Base-by-base conservation (phyloP, 2,888 invertebrate genomes). In the Eristalinus aeneus region DNA sequence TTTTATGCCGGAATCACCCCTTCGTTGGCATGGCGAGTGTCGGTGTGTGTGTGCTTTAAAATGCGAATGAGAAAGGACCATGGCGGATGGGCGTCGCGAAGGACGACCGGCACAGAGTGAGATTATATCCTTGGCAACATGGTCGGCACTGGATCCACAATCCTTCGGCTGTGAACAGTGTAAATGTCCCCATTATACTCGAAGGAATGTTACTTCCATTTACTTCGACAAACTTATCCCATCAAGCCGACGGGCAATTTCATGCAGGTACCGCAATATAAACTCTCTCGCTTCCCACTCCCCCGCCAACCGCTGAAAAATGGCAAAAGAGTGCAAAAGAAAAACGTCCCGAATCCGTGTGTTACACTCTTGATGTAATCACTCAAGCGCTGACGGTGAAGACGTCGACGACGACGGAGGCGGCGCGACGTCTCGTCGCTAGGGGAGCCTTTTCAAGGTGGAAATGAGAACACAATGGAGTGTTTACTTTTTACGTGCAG, bases 171-270 rank as follows among this genome's bases (percentile, higher is more conserved):
- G 56, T 64, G 53, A 39, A 71, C 20, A 39, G 32, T 12, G n/a
- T 58, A 74, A 74, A 74, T 61, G 72, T 65, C 36, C 36, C 64
- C 31, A 36, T 74, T 65, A 34, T 36, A 74, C 64, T 56, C 56
- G 58, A 74, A 36, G 64, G 65, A 36, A 65, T 64, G 34, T 36
- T 56, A 39, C 63, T 73, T 63, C 32, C 53, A 64, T 64, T 73
- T 64, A 65, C 54, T 65, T 65, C 56, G 34, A 74, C 58, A 65
- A 65, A 74, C 64, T 65, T 74, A 65, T 65, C 39, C 65, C 65
- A 74, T 74, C 63, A 65, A 58, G 56, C 74, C 58, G 74, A 56
- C 56, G 74, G 74, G 74, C 74, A 74, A 74, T 65, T 74, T 74
- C 64, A 65, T 72, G 63, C 72, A 72, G 72, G 72, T 72, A 72